Evolutionary conservation across 1,140 invertebrate genomes (phyloP), one percentile per base, ranked within the genome.

Genomic region (Mesaphorura yosii): DNA sequence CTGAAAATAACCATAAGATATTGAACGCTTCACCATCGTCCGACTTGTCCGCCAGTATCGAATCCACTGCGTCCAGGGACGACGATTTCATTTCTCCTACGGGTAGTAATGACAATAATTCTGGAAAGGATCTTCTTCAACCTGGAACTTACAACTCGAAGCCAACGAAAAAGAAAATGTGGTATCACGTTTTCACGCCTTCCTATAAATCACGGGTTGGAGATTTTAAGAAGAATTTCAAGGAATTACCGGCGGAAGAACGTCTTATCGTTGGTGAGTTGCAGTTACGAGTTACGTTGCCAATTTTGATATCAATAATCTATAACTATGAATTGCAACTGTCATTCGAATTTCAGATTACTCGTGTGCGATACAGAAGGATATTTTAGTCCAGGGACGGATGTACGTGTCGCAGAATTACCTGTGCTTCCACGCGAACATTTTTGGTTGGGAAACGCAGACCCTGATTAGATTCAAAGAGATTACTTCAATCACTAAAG

Each of bases 371-470:
- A 72, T 94, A 25, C 89, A 94, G 69, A 83, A 87, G 65, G 90
- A 94, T 66, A 93, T 95, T 65, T 72, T 94, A 51, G 83, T 88
- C 6, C 90, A 95, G 67, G 91, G 91, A 3, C 77, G 90, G 22
- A 73, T 95, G 57, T 95, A 93, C 70, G 82, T 92, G 14, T 88
- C 88, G 14, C 87, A 90, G 73, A 89, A 89, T 69, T 90, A 86
- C 75, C 75, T 94, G 42, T 92, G 89, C 70, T 95, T 95, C 74
- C 88, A 94, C 73, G 89, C 90, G 25, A 94, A 90, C 69, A 93
- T 94, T 62, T 92, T 94, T 67, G 78, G 84, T 64, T 94, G 88
- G 89, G 89, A 94, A 28, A 58, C 63, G 25, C 56, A 78, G 69
- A 74, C 87, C 22, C 78, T 74, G 41, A 69, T 93, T 39, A 78